phyloP scores from a whole-genome alignment of 1,140 invertebrate genomes.

The Procambarus virginalis region DNA sequence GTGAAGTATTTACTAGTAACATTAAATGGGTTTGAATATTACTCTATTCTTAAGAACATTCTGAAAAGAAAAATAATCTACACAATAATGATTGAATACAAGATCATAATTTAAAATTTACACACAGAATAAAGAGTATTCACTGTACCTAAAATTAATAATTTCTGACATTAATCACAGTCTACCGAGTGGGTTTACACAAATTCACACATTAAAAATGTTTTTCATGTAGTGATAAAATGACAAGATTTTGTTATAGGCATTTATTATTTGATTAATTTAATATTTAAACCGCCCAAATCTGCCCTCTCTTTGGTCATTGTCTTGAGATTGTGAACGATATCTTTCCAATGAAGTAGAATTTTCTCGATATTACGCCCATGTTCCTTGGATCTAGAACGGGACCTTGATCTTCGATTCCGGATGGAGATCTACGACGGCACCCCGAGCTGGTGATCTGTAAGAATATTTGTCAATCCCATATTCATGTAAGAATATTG shows the following conservation, averaged over 20 bases:
- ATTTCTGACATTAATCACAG: background rate
- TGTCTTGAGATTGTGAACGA: slow-evolving; percentile 29
- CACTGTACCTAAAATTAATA: background rate
- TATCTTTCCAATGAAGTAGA: slow-evolving; percentile 24
- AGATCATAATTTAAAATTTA: no score
- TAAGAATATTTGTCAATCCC: slow-evolving; percentile 6
- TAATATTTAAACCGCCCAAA: slow-evolving; percentile 30
- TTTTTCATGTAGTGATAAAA: no score
- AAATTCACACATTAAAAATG: no score
- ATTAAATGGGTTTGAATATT: no score
- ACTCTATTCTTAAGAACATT: no score
- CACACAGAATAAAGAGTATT: no score
- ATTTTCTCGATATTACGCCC: slow-evolving; percentile 24
- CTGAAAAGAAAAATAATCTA: no score
- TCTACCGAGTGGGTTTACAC: no score
- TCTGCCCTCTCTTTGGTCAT: slow-evolving; percentile 42
- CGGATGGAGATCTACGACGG: slow-evolving; percentile 25
- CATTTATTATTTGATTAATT: background rate
- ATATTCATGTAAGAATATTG: no score
- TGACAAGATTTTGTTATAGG: no score
- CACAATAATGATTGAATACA: no score
- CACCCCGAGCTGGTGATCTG: slow-evolving; percentile 10
- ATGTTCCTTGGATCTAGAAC: slow-evolving; percentile 20
- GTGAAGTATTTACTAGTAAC: no score
- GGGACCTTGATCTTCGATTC: slow-evolving; percentile 19